phyloP scores from a whole-genome alignment of 2,888 invertebrate species.

The Dilophus febrilis region DNA sequence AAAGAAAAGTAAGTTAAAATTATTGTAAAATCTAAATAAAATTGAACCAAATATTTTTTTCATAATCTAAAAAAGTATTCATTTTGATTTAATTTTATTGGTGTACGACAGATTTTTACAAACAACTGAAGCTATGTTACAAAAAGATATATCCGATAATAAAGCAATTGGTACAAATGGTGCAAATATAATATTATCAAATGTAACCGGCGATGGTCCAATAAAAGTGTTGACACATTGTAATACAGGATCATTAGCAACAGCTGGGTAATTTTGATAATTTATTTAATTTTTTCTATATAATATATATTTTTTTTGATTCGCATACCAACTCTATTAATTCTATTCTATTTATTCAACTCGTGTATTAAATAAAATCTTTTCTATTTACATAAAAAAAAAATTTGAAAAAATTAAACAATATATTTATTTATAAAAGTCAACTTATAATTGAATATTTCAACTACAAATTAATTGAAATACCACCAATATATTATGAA shows the following conservation, averaged over 20 bases:
- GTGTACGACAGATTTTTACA: conserved; percentile 48
- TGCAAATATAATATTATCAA: conserved; percentile 54
- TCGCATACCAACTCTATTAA: too few relatives aligned
- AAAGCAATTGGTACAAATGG: conserved; percentile 73
- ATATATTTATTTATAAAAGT: too few relatives aligned
- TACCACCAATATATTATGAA: too few relatives aligned
- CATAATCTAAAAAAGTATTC: not conserved
- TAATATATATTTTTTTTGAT: not conserved
- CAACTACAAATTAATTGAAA: too few relatives aligned
- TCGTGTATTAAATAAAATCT: too few relatives aligned
- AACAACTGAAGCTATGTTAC: conserved; percentile 64
- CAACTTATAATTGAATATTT: too few relatives aligned
- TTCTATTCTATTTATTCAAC: too few relatives aligned
- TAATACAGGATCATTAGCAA: conserved; percentile 95
- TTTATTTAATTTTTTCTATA: not conserved
- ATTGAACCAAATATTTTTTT: not conserved
- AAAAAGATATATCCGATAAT: conserved; percentile 75
- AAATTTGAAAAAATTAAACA: too few relatives aligned
- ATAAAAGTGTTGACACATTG: conserved; percentile 85
- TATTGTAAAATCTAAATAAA: not conserved
- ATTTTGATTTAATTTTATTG: not conserved
- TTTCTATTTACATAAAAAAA: too few relatives aligned
- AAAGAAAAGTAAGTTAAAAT: conserved; percentile 42
- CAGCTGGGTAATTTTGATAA: conserved; percentile 63
- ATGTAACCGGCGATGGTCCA: conserved; percentile 36